Base-by-base conservation (phyloP, 2,113 vertebrate genomes). In the Galemys pyrenaicus region DNA sequence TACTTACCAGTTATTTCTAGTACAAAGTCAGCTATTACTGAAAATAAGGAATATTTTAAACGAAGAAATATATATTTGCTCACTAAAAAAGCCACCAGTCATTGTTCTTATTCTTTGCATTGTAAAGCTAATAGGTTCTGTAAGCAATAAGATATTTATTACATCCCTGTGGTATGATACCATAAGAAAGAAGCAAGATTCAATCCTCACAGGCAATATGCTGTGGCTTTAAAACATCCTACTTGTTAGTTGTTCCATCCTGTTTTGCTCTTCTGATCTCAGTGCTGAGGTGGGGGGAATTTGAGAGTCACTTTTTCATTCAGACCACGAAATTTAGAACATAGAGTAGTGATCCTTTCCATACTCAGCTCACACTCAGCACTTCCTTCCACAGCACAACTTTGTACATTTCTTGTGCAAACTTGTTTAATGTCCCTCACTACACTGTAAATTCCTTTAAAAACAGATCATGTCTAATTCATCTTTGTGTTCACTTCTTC, bases 41-140 rank as follows among this genome's bases (percentile, higher is more conserved):
- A 32, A 78, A 70, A 75, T 35, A 35, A 93, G 16, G 32, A 68
- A 24, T 70, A 90, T 94, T 86, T 64, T 56, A 83, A 94, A 83
- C 32, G 24, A 78, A 80, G 37, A 68, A 44, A 13, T 12, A 8
- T 9, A 28, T 22, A 5, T 22, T 37, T 71, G 35, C 2, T 39
- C 22, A 73, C 20, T 62, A 41, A 2, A 82, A n/a, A 17, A 41
- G 4, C 6, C 68, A 68, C 39, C n/a, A 24, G 37, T 82, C 11
- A 11, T 17, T 70, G 58, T 37, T 51, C 65, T 62, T 39, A 37
- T 9, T 41, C 46, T 32, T 64, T 54, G 35, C 41, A 32, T 15
- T 70, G 60, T 12, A 44, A 92, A 56, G 44, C 35, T 19, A 26
- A 41, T 9, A 65, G 26, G 9, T 2, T 75, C 6, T 46, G 9